phyloP scores from a whole-genome alignment of 2,888 invertebrate species.

The Folsomia candida region DNA sequence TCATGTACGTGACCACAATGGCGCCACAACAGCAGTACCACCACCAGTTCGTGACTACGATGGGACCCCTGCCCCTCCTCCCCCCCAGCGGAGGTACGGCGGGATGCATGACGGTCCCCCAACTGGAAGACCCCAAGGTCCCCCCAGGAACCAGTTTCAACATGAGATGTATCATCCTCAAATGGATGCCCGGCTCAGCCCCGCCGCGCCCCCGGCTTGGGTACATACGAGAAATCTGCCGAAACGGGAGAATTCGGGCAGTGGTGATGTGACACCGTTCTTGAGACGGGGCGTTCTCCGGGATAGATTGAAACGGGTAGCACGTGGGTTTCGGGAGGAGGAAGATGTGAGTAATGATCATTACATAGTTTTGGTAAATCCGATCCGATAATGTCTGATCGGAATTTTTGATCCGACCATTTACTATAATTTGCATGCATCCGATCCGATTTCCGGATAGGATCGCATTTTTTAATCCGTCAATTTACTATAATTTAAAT shows the following conservation, averaged over 20 bases:
- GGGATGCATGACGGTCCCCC: constrained; percentile 28
- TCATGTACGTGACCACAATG: constrained; percentile 42
- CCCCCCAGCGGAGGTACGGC: neutral
- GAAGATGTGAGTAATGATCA: too few relatives aligned
- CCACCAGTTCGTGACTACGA: constrained; percentile 15
- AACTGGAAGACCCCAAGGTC: too few relatives aligned
- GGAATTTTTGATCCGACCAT: too few relatives aligned
- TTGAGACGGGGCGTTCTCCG: neutral
- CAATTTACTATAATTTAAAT: too few relatives aligned
- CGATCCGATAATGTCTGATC: too few relatives aligned
- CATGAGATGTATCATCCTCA: too few relatives aligned
- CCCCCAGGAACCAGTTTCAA: too few relatives aligned
- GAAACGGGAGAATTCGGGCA: constrained; percentile 44
- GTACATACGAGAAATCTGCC: constrained; percentile 45
- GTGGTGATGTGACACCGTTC: neutral
- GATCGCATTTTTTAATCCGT: too few relatives aligned
- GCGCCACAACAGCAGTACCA: constrained; percentile 23
- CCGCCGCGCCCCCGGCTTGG: constrained; percentile 25
- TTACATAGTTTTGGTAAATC: too few relatives aligned
- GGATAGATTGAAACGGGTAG: neutral
- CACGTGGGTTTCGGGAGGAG: neutral
- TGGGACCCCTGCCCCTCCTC: neutral
- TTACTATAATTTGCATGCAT: too few relatives aligned
- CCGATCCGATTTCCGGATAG: too few relatives aligned
- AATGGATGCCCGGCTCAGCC: neutral